Conservation (phyloP, 2,113 vertebrate species). For the Gasterosteus aculeatus region DNA sequence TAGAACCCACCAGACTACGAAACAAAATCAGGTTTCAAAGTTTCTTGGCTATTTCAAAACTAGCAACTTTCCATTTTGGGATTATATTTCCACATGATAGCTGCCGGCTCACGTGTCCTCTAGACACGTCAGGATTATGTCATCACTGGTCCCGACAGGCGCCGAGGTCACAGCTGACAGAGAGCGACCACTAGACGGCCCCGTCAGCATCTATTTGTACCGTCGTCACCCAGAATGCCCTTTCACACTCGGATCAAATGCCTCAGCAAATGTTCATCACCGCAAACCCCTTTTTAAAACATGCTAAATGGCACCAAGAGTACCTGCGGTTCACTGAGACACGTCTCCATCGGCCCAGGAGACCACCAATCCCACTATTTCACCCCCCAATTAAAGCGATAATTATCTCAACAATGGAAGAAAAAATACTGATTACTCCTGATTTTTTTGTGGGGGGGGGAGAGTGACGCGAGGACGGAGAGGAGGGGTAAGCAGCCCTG, state of each 20-base stretch:
- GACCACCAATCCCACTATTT: not conserved
- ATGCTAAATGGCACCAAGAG: not conserved
- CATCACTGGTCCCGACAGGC: constrained; percentile 19
- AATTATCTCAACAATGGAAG: not conserved
- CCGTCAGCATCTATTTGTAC: not conserved
- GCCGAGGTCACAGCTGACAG: constrained; percentile 21
- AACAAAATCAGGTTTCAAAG: not conserved
- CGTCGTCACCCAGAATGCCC: not conserved
- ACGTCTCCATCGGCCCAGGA: not conserved
- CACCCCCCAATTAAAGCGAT: not conserved
- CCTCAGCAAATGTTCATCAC: not conserved
- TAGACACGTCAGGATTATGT: constrained; percentile 29
- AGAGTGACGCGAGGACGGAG: not conserved
- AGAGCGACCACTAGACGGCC: not conserved
- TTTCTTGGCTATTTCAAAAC: not conserved
- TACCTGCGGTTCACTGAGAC: not conserved
- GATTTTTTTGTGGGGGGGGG: too few relatives aligned
- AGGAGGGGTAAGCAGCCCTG: constrained; percentile 10
- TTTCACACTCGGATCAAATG: not conserved
- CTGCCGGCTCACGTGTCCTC: not conserved
- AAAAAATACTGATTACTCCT: too few relatives aligned
- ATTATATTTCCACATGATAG: constrained; percentile 1
- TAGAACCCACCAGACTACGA: too few relatives aligned
- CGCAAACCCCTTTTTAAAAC: not conserved
- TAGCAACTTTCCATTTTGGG: not conserved